phyloP scores from a whole-genome alignment of 2,113 vertebrate species.

The Tringa solitaria region DNA sequence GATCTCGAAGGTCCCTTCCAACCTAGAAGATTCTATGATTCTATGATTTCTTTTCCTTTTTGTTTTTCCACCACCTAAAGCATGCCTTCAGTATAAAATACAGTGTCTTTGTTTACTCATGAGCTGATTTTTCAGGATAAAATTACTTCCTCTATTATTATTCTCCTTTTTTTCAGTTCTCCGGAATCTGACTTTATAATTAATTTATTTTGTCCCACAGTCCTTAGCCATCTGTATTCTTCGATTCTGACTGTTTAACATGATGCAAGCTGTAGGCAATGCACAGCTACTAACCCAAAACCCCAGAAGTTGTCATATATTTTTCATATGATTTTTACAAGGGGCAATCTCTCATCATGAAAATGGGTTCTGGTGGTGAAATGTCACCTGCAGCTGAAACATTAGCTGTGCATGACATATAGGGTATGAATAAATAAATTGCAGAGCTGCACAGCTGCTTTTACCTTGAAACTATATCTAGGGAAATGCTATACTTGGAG shows the following conservation, averaged over 20 bases:
- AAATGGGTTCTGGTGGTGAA: not conserved
- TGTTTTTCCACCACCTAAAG: not conserved
- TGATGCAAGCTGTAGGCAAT: not conserved
- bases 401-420: not conserved
- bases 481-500: not conserved
- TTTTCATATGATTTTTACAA: not conserved
- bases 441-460: not conserved
- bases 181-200: not conserved
- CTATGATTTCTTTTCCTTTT: not conserved
- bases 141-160: not conserved
- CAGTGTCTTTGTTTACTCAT: not conserved
- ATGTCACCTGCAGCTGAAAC: conserved; percentile 8
- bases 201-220: not conserved
- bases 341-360: not conserved
- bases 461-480: not conserved
- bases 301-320: not conserved
- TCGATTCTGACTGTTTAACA: not conserved
- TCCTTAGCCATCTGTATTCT: not conserved
- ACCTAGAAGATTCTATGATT: too few relatives aligned
- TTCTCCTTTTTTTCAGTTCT: not conserved
- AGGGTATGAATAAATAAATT: conserved; percentile 4
- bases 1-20: too few relatives aligned
- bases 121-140: not conserved
- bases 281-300: not conserved
- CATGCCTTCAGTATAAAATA: not conserved